Conservation (phyloP, 1,140 invertebrate genomes). For the Cherax quadricarinatus region DNA sequence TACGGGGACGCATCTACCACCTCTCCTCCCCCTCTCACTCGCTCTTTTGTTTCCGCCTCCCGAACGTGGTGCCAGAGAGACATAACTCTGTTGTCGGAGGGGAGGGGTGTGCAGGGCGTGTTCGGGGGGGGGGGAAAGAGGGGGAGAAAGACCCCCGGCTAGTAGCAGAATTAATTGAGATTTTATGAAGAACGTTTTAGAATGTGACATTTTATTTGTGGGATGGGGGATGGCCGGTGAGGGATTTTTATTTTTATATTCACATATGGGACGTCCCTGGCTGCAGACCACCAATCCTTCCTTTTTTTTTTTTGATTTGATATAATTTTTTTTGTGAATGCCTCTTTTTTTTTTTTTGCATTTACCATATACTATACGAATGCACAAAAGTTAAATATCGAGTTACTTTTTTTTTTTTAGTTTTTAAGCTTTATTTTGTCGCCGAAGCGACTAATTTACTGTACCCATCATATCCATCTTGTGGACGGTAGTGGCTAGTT, state of each 20-base stretch:
- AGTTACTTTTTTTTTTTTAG: too few relatives aligned
- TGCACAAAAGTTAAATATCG: too few relatives aligned
- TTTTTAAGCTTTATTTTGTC: too few relatives aligned
- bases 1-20: background rate
- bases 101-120: background rate
- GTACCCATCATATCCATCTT: too few relatives aligned
- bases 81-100: background rate
- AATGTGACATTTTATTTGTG: conserved; percentile 32
- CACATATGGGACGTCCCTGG: too few relatives aligned
- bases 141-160: background rate
- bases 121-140: background rate
- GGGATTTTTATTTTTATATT: background rate
- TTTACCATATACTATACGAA: too few relatives aligned
- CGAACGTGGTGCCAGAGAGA: background rate
- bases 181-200: conserved; percentile 36
- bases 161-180: conserved; percentile 36
- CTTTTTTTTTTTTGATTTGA: too few relatives aligned
- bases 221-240: background rate
- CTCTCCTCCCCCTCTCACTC: background rate
- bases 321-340: too few relatives aligned
- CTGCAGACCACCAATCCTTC: too few relatives aligned
- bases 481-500: too few relatives aligned
- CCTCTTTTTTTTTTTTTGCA: too few relatives aligned
- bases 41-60: background rate
- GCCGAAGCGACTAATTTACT: too few relatives aligned